Evolutionary conservation across 30 jellyfish, hydroid and myxozoan genomes (phyloP), one percentile per base, ranked within the genome.

Genomic region (Rhopilema esculentum): DNA sequence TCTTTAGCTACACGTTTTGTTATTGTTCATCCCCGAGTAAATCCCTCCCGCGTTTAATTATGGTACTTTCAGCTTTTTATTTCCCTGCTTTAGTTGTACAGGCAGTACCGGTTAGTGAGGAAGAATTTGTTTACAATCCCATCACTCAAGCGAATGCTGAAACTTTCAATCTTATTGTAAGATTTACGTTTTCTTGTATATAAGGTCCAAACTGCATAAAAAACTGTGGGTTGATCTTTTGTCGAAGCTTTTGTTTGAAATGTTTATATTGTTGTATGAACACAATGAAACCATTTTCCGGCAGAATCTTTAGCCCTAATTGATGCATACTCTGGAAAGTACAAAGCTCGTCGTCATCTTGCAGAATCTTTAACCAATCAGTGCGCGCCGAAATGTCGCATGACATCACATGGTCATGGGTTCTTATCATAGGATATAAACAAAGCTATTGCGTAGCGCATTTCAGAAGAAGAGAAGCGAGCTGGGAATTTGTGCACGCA

Each of bases 361-460:
- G 84, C 84, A 30, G 24, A 79, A 21, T 25, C 68, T 20, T 50
- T 57, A 67, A 48, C 90, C 90, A 80, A 80, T 80, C 90, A 80
- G 48, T 27, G 72, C 7, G 76, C 71, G 16, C 31, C 48, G n/a
- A 68, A 80, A 51, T 80, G 89, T 52, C 74, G 81, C 73, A 32
- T 80, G 90, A 80, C 90, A 80, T 85, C 88, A 73, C 94, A 73
- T 62, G 94, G 94, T 77, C 78, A n/a, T 65, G 83, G 70, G 88
- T 63, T 80, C 88, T 62, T 65, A 73, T 75, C 80, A 72, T 24
- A 40, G 90, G 53, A 80, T 85, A 85, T 85, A 74, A 85, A 85
- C 85, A 85, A 85, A 75, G 83, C 84, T 68, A 85, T 85, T 85
- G 94, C 94, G 94, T 85, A 85, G 94, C 88, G 66, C 83, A 51